phyloP scores from a whole-genome alignment of 2,888 invertebrate genomes.

The Andrena hattorfiana region DNA sequence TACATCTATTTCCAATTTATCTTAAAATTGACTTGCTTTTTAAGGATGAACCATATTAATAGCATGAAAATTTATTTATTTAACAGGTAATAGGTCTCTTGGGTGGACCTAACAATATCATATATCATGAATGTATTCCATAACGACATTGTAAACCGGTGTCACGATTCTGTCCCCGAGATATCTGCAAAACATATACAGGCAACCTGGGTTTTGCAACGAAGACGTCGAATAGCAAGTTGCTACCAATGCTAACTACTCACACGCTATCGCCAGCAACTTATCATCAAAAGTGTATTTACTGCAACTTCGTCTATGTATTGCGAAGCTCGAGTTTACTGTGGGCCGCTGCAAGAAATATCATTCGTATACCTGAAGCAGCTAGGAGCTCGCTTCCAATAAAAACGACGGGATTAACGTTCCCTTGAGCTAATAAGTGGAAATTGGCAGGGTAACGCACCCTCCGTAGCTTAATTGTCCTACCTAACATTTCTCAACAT shows the following conservation, averaged over 20 bases:
- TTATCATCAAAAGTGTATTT: conserved; percentile 50
- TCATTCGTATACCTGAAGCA: conserved; percentile 12
- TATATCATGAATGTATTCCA: too few species aligned
- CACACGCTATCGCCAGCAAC: conserved; percentile 36
- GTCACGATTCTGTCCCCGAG: neutral
- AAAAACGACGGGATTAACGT: conserved; percentile 43
- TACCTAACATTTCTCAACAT: too few species aligned
- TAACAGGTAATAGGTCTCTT: too few species aligned
- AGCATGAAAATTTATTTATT: too few species aligned
- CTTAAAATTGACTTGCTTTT: too few species aligned
- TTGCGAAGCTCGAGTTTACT: conserved; percentile 28
- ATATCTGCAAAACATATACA: conserved; percentile 41
- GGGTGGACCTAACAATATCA: too few species aligned
- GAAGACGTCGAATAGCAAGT: conserved; percentile 27
- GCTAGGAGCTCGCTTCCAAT: neutral
- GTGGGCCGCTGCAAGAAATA: conserved; percentile 24
- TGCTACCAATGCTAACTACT: conserved; percentile 27
- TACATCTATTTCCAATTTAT: too few species aligned
- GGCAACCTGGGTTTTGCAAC: conserved; percentile 33
- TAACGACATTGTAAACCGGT: conserved; percentile 21
- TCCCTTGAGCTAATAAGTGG: neutral
- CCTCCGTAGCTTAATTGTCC: too few species aligned
- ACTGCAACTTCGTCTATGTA: conserved; percentile 29
- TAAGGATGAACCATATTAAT: too few species aligned
- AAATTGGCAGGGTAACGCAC: conserved; percentile 15